Conservation (phyloP, 2,888 invertebrate species). For the Hemistola chrysoprasaria region DNA sequence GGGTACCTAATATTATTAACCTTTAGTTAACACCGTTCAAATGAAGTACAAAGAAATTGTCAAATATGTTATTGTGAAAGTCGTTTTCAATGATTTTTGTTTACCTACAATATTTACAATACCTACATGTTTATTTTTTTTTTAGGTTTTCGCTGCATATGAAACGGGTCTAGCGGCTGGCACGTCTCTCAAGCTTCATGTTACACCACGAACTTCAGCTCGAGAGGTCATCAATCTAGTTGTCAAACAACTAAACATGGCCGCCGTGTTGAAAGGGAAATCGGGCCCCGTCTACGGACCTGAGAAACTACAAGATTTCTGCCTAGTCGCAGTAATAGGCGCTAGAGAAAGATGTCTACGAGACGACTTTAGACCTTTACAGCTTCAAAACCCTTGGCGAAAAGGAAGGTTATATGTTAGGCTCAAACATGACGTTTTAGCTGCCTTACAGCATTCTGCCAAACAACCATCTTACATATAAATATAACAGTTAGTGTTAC, state of each 20-base stretch:
- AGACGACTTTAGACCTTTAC: slow-evolving; percentile 96
- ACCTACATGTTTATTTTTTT: slow-evolving; percentile 27
- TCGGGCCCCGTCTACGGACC: slow-evolving; percentile 92
- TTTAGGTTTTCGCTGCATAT: slow-evolving; percentile 97
- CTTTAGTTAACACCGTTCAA: too few relatives aligned
- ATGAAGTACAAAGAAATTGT: too few relatives aligned
- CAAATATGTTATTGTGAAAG: too few relatives aligned
- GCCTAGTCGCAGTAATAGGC: slow-evolving; percentile 97
- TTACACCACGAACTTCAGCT: slow-evolving; percentile 95
- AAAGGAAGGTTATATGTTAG: slow-evolving; percentile 96
- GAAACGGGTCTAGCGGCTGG: slow-evolving; percentile 96
- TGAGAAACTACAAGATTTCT: slow-evolving; percentile 93
- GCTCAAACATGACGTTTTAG: slow-evolving; percentile 93
- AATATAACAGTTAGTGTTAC: too few relatives aligned
- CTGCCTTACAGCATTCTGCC: slow-evolving; percentile 93
- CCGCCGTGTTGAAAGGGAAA: slow-evolving; percentile 91
- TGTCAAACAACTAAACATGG: slow-evolving; percentile 97
- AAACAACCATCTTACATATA: slow-evolving; percentile 88
- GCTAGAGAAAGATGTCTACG: slow-evolving; percentile 95
- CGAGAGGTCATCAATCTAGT: slow-evolving; percentile 97
- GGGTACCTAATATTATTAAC: too few relatives aligned
- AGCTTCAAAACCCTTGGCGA: slow-evolving; percentile 97
- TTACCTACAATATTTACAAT: not conserved
- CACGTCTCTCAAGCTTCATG: slow-evolving; percentile 96
- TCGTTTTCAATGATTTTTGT: too few relatives aligned